Percentiles rank a stretch among this genome's conserved stretches.
phyloP scores from a whole-genome alignment of 2,113 vertebrate genomes.

The Daphoenositta chrysoptera region DNA sequence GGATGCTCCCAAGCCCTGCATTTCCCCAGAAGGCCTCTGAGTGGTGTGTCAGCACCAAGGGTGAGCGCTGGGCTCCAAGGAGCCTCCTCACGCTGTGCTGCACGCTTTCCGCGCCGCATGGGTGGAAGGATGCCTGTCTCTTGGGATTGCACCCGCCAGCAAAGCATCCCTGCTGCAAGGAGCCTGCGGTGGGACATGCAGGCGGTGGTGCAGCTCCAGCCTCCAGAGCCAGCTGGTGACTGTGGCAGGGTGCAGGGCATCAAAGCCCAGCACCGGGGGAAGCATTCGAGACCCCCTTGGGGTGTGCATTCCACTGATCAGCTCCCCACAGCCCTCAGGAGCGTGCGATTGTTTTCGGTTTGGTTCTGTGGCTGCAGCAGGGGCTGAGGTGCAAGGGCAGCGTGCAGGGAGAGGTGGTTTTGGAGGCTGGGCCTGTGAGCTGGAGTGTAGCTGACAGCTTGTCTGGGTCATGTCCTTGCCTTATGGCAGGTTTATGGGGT shows the following conservation, averaged over 20 bases:
- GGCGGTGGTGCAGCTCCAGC: not conserved
- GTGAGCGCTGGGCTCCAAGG: not conserved
- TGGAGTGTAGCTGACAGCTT: not conserved
- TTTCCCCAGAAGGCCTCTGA: constrained; percentile 71
- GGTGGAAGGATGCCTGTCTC: not conserved
- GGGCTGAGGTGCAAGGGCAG: not conserved
- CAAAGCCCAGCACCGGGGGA: not conserved
- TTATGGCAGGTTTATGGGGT: not conserved
- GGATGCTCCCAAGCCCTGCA: constrained; percentile 41
- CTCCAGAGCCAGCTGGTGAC: not conserved
- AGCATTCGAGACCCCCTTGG: not conserved
- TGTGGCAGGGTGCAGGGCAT: fast-evolving
- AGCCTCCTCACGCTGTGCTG: not conserved
- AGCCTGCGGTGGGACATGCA: not conserved
- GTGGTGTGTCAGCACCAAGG: constrained; percentile 68
- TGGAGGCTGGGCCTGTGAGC: not conserved
- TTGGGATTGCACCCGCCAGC: not conserved
- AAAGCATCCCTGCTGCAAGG: not conserved
- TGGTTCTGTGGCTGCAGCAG: not conserved
- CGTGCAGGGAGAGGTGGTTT: not conserved
- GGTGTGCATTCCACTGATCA: not conserved
- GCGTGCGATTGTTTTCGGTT: fast-evolving
- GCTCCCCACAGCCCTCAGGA: not conserved
- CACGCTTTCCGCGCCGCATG: not conserved
- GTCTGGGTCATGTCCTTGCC: not conserved